Evolutionary conservation across 2,113 vertebrate genomes (phyloP).

Genomic region (Progne subis): DNA sequence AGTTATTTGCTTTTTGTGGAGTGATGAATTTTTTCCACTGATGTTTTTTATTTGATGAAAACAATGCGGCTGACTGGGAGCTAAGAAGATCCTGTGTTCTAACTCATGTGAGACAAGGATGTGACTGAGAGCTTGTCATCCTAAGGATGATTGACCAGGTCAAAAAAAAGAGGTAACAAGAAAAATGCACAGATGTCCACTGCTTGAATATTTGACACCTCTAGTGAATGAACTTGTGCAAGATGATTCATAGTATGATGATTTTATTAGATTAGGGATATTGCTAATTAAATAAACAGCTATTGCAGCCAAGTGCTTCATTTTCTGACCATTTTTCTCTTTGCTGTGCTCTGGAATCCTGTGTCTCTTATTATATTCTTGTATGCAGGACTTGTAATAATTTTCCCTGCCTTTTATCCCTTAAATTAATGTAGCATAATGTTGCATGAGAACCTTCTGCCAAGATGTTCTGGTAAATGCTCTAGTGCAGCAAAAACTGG

Average conservation of each 20-base stretch:
- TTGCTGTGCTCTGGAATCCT: neutral
- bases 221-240: neutral
- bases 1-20: conserved; percentile 60
- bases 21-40: conserved; percentile 40
- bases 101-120: neutral
- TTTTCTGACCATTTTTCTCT: neutral
- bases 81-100: conserved; percentile 10
- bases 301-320: neutral
- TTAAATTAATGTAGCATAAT: conserved; percentile 6
- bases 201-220: neutral
- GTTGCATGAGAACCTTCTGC: neutral
- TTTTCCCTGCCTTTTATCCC: neutral
- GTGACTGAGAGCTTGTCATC: neutral
- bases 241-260: neutral
- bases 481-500: neutral
- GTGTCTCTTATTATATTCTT: neutral
- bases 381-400: neutral
- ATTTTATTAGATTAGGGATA: neutral
- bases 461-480: neutral
- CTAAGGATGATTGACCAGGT: neutral
- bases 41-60: conserved; percentile 52
- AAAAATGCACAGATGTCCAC: neutral
- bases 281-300: neutral
- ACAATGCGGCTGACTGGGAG: conserved; percentile 27
- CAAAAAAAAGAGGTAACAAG: neutral